Evolutionary conservation across 2,113 vertebrate genomes (phyloP).

Genomic region (Butorides virescens): DNA sequence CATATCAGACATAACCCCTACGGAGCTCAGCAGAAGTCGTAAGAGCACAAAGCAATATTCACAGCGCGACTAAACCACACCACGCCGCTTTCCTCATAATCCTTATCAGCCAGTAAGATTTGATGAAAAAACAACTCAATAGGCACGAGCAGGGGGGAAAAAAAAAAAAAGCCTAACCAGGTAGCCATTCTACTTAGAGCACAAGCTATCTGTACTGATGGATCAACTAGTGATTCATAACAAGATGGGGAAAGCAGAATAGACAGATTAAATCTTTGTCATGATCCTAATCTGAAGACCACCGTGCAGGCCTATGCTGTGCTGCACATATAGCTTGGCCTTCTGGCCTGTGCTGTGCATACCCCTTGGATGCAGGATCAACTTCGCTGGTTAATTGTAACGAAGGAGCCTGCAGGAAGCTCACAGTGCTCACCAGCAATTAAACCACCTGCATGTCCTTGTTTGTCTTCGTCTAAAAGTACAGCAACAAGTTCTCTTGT

Average conservation of each 20-base stretch:
- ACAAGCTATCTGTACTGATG: not conserved
- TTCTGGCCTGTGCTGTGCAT: fast-evolving
- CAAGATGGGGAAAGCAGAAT: not conserved
- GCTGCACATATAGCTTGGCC: not conserved
- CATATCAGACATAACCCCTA: not conserved
- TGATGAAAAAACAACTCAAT: not conserved
- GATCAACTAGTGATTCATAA: not conserved
- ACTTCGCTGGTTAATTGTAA: not conserved
- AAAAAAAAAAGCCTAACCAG: not conserved
- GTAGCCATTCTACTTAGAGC: not conserved
- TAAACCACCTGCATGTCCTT: not conserved
- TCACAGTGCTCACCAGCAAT: not conserved
- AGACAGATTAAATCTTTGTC: not conserved
- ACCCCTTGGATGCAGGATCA: not conserved
- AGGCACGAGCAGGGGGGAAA: not conserved
- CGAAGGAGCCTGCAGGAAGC: not conserved
- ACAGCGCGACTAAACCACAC: not conserved
- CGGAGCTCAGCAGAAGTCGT: not conserved
- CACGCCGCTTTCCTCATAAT: not conserved
- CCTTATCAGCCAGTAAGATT: not conserved
- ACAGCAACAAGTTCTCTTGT: not conserved
- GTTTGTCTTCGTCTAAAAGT: not conserved
- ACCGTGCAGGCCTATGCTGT: not conserved
- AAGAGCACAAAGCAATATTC: not conserved
- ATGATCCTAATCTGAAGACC: not conserved